Evolutionary conservation across 2,797 vertebrate genomes (phyloP).

Genomic region (Falco biarmicus): DNA sequence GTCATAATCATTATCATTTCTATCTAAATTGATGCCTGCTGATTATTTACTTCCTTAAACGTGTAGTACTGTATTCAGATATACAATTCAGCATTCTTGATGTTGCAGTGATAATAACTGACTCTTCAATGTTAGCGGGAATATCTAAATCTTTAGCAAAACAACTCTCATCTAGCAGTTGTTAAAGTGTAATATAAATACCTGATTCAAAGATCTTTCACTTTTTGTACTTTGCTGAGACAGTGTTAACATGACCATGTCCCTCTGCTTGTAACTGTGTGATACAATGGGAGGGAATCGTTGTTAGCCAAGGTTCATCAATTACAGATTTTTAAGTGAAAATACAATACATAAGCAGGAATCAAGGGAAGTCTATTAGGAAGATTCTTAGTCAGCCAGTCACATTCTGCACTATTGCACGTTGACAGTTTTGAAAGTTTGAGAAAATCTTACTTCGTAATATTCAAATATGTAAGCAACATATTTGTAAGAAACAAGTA

Average conservation of each 20-base stretch:
- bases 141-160: not conserved
- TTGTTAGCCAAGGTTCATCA: not conserved
- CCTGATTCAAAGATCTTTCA: not conserved
- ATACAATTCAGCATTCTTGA: too few relatives aligned
- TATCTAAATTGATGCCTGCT: not conserved
- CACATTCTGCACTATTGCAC: not conserved
- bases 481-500: not conserved
- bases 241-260: not conserved
- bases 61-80: not conserved
- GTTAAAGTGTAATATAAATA: not conserved
- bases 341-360: not conserved
- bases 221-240: not conserved
- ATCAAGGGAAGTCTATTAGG: not conserved
- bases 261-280: not conserved
- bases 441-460: not conserved
- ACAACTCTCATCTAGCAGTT: not conserved
- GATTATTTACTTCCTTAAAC: not conserved
- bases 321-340: not conserved
- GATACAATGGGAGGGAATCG: not conserved
- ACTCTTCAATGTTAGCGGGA: not conserved
- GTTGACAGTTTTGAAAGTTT: not conserved
- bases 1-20: not conserved
- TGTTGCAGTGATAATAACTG: not conserved
- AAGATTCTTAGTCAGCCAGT: not conserved
- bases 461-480: not conserved